phyloP scores from a whole-genome alignment of 2,888 invertebrate genomes.

The Megamerina dolium region DNA sequence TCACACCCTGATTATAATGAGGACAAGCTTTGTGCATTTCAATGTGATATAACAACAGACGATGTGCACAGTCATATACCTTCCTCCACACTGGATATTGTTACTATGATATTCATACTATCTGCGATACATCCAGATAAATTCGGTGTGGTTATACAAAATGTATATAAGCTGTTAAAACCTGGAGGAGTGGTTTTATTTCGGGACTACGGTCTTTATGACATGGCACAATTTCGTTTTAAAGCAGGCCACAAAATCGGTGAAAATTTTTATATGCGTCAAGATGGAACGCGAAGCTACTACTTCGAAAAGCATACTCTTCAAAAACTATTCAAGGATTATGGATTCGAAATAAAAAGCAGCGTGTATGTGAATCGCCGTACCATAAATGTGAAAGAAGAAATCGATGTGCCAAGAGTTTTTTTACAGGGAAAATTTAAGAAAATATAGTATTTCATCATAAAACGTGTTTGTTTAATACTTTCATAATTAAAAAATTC shows the following conservation, averaged over 20 bases:
- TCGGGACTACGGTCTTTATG: constrained; percentile 90
- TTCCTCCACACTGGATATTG: constrained; percentile 62
- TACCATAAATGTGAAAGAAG: constrained; percentile 89
- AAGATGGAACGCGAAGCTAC: constrained; percentile 91
- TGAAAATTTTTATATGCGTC: constrained; percentile 91
- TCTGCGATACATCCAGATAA: constrained; percentile 89
- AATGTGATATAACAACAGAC: constrained; percentile 74
- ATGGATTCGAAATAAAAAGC: constrained; percentile 64
- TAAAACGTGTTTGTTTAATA: background rate
- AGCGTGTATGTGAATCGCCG: constrained; percentile 79
- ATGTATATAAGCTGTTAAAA: constrained; percentile 60
- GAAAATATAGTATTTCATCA: constrained; percentile 42
- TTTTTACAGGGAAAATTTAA: constrained; percentile 87
- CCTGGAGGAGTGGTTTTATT: constrained; percentile 79
- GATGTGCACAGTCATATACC: constrained; percentile 53
- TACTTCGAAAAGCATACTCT: constrained; percentile 74
- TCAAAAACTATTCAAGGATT: constrained; percentile 56
- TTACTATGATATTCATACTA: constrained; percentile 88
- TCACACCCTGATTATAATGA: constrained; percentile 61
- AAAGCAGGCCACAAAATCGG: constrained; percentile 85
- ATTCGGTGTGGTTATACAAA: constrained; percentile 59
- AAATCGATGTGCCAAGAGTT: constrained; percentile 81
- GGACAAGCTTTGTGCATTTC: constrained; percentile 67
- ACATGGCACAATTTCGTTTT: constrained; percentile 94
- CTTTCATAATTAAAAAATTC: background rate